phyloP scores from a whole-genome alignment of 1,140 invertebrate species.

The Leptoteleia sp. region DNA sequence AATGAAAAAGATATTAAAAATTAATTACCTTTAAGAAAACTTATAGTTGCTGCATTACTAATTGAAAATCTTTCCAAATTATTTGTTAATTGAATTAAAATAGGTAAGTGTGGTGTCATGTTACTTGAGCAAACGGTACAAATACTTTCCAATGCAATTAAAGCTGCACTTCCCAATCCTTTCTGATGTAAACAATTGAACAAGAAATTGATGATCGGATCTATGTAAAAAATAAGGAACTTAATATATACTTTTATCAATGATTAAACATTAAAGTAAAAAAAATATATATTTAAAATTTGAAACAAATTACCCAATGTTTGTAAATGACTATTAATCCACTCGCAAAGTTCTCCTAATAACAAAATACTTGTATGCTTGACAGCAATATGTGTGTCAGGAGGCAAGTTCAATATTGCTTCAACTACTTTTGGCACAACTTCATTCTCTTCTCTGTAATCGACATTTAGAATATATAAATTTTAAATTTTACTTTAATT shows the following conservation, averaged over 20 bases:
- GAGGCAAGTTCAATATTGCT: constrained; percentile 92
- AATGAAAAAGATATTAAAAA: constrained; percentile 8
- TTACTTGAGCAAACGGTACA: constrained; percentile 90
- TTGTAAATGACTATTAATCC: constrained; percentile 94
- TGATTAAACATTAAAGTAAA: no score
- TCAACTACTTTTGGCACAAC: constrained; percentile 96
- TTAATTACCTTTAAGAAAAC: constrained; percentile 88
- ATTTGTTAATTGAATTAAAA: constrained; percentile 90
- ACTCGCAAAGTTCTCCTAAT: constrained; percentile 96
- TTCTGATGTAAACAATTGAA: constrained; percentile 87
- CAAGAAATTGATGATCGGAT: constrained; percentile 90
- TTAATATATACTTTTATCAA: no score
- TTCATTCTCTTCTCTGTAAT: constrained; percentile 91
- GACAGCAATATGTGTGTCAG: constrained; percentile 92
- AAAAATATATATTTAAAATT: no score
- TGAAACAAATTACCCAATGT: constrained; percentile 86
- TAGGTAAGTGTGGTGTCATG: constrained; percentile 90
- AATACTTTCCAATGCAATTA: constrained; percentile 87
- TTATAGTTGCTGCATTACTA: constrained; percentile 90
- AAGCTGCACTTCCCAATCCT: constrained; percentile 88
- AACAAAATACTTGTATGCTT: constrained; percentile 93
- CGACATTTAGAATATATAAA: no score
- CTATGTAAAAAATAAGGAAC: no score
- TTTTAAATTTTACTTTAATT: no score
- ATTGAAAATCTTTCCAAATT: constrained; percentile 90